phyloP scores from a whole-genome alignment of 2,797 vertebrate genomes.

The Pristis pectinata region DNA sequence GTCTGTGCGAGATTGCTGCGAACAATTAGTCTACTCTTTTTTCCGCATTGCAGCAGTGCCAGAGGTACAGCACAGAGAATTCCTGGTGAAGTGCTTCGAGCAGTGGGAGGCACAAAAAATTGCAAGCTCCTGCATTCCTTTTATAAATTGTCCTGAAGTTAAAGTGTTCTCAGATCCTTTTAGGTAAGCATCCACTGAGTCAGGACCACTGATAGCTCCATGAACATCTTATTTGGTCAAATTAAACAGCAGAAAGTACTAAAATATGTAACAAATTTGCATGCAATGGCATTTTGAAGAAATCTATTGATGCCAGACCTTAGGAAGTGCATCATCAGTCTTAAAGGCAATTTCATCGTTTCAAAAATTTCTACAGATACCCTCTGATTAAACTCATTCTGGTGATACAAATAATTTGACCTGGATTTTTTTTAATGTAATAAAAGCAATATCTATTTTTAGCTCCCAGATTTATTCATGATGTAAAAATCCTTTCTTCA shows the following conservation, averaged over 20 bases:
- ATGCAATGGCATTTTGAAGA: background rate
- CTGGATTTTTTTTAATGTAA: background rate
- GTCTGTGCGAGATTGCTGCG: background rate
- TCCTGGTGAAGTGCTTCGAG: background rate
- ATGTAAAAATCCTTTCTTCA: background rate
- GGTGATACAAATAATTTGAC: background rate
- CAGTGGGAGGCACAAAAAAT: background rate
- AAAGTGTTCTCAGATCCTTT: background rate
- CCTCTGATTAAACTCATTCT: constrained; percentile 26
- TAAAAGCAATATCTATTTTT: background rate
- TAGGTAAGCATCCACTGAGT: no score
- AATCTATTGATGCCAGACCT: background rate
- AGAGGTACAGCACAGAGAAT: background rate
- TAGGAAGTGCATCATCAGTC: background rate
- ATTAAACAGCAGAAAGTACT: background rate
- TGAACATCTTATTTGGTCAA: background rate
- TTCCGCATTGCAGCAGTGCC: no score
- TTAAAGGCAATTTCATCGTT: constrained; percentile 18
- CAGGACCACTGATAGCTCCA: background rate
- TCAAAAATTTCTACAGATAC: background rate
- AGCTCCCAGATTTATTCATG: background rate
- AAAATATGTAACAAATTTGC: background rate
- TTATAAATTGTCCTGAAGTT: background rate
- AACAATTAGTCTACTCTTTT: background rate
- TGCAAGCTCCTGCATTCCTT: background rate